Evolutionary conservation across 1,140 invertebrate species (phyloP), one percentile per base, ranked within the genome.

Genomic region (Chlorops oryzae): DNA sequence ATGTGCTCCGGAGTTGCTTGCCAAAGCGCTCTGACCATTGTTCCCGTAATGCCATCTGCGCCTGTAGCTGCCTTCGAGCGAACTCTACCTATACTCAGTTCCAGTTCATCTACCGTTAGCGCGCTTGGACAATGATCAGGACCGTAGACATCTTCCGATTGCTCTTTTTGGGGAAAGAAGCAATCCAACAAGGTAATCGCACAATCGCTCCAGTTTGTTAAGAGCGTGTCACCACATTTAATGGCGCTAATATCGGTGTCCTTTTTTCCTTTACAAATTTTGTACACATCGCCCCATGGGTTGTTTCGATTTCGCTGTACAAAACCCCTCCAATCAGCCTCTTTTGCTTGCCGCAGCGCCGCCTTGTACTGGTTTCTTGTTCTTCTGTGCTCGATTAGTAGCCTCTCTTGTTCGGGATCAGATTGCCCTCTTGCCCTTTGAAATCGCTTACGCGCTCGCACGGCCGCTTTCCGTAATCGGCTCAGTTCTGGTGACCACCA

Each of bases 251-350:
- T 25, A 25, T 27, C 42, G 6, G 28, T 20, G 9, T 9, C n/a
- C 15, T 25, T 18, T 17, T 10, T 27, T 7, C 47, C 35, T 27
- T 37, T 48, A 40, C 22, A 25, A 10, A 48, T 39, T 17, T 28
- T 47, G 23, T 47, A 47, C 2, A 47, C 45, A 18, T 21, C 38
- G 13, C 45, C 34, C 45, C 45, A 47, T 3, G 45, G 45, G 2
- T 47, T 35, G n/a, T 37, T 21, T 35, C 45, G 37, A 37, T 47
- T 23, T 21, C 38, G 32, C 3, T 12, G n/a, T n/a, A 28, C 37
- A 32, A 48, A 48, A 5, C 24, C n/a, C n/a, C n/a, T n/a, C n/a
- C n/a, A n/a, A n/a, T n/a, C n/a, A n/a, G n/a, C n/a, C n/a, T n/a
- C n/a, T n/a, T n/a, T n/a, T n/a, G n/a, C n/a, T n/a, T n/a, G n/a